A percentile compares a stretch with the other conserved stretches of the same genome.
phyloP scores from a whole-genome alignment of 2,113 vertebrate genomes.

The Globicephala melas region DNA sequence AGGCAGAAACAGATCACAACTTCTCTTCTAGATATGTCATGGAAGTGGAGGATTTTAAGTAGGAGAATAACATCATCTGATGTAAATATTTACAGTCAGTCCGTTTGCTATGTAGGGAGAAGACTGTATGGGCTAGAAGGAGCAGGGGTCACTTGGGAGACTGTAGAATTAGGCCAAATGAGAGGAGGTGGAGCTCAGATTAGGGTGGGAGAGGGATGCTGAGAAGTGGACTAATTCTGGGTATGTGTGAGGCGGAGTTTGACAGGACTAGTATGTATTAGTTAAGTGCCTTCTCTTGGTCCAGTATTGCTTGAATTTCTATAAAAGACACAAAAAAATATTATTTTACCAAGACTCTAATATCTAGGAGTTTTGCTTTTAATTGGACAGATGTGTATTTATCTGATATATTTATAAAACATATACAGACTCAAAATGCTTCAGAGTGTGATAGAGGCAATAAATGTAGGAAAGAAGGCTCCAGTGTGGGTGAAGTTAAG shows the following conservation, averaged over 20 bases:
- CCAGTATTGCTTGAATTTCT: background rate
- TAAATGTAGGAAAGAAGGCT: background rate
- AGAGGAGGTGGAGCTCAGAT: background rate
- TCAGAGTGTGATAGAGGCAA: background rate
- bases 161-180: background rate
- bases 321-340: background rate
- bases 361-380: background rate
- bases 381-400: background rate
- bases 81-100: background rate
- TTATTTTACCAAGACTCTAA: background rate
- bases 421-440: background rate
- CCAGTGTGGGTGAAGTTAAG: background rate
- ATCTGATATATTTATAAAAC: background rate
- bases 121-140: background rate
- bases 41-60: background rate
- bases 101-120: background rate
- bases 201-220: background rate
- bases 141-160: background rate
- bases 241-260: background rate
- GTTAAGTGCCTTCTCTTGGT: background rate
- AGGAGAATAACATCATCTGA: background rate
- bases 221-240: background rate
- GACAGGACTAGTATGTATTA: background rate
- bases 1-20: background rate
- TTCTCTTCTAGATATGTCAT: background rate